Percentiles rank a stretch among this genome's conserved stretches.
Evolutionary conservation across 2,797 vertebrate species (phyloP).

Genomic region (Gastrophryne carolinensis): DNA sequence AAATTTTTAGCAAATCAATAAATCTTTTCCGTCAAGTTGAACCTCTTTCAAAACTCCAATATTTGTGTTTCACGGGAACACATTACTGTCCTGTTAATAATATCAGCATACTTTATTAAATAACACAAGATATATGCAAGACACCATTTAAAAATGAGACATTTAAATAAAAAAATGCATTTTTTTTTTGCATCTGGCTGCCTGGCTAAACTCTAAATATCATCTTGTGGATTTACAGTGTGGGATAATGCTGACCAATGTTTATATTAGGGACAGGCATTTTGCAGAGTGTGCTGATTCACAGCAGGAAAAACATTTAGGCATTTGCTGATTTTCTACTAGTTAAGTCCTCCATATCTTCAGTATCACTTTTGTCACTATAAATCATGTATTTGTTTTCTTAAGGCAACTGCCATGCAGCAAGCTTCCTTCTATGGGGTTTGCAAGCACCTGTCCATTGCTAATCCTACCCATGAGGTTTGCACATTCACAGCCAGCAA

Average conservation of each 20-base stretch:
- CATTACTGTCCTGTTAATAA: too few relatives aligned
- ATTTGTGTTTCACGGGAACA: too few relatives aligned
- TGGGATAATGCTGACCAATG: not conserved
- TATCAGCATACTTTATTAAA: too few relatives aligned
- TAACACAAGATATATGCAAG: too few relatives aligned
- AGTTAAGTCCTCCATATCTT: constrained; percentile 22
- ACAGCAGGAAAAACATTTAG: constrained; percentile 40
- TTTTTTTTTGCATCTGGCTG: not conserved
- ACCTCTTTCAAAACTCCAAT: too few relatives aligned
- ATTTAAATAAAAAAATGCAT: not conserved
- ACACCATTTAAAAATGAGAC: too few relatives aligned
- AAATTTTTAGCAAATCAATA: too few relatives aligned
- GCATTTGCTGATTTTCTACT: constrained; percentile 36
- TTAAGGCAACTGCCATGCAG: constrained; percentile 36
- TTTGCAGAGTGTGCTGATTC: constrained; percentile 20
- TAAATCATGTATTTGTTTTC: constrained; percentile 48
- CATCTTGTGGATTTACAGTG: not conserved
- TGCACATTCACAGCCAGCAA: not conserved
- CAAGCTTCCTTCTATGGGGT: constrained; percentile 24
- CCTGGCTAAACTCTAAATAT: too few relatives aligned
- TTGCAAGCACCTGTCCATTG: constrained; percentile 37
- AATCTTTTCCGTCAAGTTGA: too few relatives aligned
- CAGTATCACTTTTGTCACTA: constrained; percentile 26
- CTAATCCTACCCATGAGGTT: constrained; percentile 48
- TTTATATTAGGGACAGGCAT: constrained; percentile 15